These are phyloP conservation scores for Condylura cristata DNA, from an alignment of 2,113 vertebrate species.

Conservation along the genomic window DNA sequence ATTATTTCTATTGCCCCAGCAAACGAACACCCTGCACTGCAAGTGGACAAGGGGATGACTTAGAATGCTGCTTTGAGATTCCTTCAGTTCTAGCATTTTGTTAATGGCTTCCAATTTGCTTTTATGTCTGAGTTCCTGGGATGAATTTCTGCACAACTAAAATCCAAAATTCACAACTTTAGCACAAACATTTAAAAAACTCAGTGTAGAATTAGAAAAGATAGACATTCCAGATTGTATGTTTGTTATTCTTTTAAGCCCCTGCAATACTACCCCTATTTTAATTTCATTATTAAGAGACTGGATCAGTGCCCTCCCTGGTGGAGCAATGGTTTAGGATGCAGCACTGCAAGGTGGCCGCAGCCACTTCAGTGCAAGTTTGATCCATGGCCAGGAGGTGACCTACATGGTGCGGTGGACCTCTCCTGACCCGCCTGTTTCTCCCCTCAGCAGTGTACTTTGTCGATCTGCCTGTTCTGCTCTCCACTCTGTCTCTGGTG, in stretches of 20 bases:
- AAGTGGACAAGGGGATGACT: too few species aligned
- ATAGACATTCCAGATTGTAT: not conserved
- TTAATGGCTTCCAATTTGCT: not conserved
- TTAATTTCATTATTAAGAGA: conserved; percentile 1
- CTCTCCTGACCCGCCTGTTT: too few species aligned
- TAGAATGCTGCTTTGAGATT: not conserved
- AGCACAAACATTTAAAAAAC: not conserved
- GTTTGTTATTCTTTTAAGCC: not conserved
- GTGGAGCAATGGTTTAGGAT: too few species aligned
- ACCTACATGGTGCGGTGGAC: too few species aligned
- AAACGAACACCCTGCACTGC: not conserved
- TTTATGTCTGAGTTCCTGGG: not conserved
- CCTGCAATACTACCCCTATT: not conserved
- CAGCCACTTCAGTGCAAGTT: too few species aligned
- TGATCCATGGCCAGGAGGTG: too few species aligned
- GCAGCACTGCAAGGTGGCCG: too few species aligned
- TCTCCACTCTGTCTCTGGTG: too few species aligned
- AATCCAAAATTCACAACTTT: not conserved
- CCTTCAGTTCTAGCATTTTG: not conserved
- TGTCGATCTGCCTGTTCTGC: too few species aligned
- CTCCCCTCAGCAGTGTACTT: too few species aligned
- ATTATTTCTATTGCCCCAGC: not conserved
- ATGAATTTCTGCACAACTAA: not conserved
- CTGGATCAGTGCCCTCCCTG: too few species aligned
- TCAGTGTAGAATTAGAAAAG: not conserved